These are phyloP conservation scores for Chaetops frenatus DNA, from an alignment of 2,113 vertebrate species.

Conservation along the genomic window DNA sequence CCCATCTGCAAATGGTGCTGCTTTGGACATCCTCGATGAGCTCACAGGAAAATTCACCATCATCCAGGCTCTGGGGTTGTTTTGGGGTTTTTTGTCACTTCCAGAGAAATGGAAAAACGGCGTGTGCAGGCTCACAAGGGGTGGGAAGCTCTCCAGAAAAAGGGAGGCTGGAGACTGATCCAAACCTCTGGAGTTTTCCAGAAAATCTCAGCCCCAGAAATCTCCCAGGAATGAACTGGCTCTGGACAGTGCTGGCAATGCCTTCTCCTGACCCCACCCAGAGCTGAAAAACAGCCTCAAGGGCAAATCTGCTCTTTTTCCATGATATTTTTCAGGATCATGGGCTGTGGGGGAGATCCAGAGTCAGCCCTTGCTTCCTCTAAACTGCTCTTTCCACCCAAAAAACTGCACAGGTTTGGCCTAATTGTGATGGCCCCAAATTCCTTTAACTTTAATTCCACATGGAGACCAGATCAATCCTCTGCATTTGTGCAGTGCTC, in stretches of 20 bases:
- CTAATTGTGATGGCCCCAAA: neutral
- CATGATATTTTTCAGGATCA: neutral
- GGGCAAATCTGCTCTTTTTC: neutral
- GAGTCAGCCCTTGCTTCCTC: neutral
- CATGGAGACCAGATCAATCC: neutral
- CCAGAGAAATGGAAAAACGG: constrained; percentile 17
- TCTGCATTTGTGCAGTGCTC: neutral
- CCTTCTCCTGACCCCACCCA: neutral
- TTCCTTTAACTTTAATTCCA: neutral
- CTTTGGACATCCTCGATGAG: neutral
- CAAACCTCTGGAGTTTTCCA: constrained; percentile 36
- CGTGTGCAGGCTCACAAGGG: neutral
- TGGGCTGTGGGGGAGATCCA: neutral
- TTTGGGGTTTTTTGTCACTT: neutral
- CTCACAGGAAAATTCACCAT: constrained; percentile 49
- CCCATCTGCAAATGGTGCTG: neutral
- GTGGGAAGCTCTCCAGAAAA: neutral
- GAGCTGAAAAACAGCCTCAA: neutral
- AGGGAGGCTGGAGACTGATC: neutral
- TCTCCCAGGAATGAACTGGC: constrained; percentile 14
- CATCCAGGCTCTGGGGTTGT: neutral
- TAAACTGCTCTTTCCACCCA: neutral
- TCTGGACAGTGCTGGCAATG: constrained; percentile 25
- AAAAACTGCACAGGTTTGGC: neutral
- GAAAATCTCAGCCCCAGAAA: constrained; percentile 22